Base-by-base conservation (phyloP, 2,888 invertebrate genomes). In the Oxytorus armatus region DNA sequence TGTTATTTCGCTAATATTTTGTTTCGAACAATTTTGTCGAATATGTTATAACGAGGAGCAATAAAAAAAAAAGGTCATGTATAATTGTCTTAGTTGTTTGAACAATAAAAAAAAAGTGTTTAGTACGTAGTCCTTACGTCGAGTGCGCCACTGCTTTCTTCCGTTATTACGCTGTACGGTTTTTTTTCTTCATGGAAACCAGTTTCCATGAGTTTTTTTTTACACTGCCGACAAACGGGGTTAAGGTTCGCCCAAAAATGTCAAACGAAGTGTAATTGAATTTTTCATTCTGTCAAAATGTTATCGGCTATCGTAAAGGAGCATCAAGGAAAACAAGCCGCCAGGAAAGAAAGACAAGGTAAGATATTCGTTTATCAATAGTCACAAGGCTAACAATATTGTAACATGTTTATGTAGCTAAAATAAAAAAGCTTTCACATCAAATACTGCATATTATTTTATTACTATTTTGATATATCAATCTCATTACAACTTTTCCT, bases 251-350 rank as follows among this genome's bases (percentile, higher is more conserved):
- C 21, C 25, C 21, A 7, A 47, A 14, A 11, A 47, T 21, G 44
- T 7, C 36, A 21, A 39, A 59, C n/a, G 18, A n/a, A 10, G 21
- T 39, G 18, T 59, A 57, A 5, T 21, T 55, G 16, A 11, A n/a
- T 33, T 49, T 14, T 23, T 23, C 33, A 21, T 49, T 4, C n/a
- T n/a, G 0, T 8, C 49, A 68, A 90, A 89, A 97, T 97, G 97
- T 92, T 98, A 85, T 96, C 97, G 5, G 95, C 96, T 42, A 94
- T 97, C 91, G 94, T 98, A 57, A 97, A 97, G 92, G 97, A 98
- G 86, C 97, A 98, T 89, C 97, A 97, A 92, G 93, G 94, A 14
- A 96, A 95, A 89, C 97, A 97, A 92, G 93, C 94, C 33, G 94
- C 94, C 0, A 95, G 96, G 86, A 96, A 96, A 92, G 96, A 97